phyloP scores from a whole-genome alignment of 2,113 vertebrate genomes.

The Todiramphus saurophagus region DNA sequence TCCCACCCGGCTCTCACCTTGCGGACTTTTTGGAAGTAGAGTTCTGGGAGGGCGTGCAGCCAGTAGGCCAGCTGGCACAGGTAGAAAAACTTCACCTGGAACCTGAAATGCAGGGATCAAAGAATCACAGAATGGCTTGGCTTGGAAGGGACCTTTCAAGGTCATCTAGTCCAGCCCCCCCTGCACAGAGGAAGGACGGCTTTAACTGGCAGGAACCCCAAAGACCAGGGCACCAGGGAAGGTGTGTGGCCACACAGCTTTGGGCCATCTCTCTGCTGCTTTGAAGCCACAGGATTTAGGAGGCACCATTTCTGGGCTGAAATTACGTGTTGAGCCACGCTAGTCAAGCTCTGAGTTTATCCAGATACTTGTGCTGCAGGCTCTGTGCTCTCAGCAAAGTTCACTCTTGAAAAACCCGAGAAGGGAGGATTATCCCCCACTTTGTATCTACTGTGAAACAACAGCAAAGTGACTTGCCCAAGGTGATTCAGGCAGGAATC shows the following conservation, averaged over 20 bases:
- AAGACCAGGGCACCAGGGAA: fast-evolving
- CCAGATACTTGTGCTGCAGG: background rate
- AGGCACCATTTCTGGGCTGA: background rate
- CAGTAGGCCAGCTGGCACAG: conserved; percentile 96
- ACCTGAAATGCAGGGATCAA: conserved; percentile 72
- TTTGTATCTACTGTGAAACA: background rate
- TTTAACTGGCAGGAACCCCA: background rate
- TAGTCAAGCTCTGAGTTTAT: background rate
- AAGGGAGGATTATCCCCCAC: background rate
- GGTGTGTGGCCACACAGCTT: fast-evolving
- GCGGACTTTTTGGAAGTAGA: conserved; percentile 98
- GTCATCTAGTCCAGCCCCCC: background rate
- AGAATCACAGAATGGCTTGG: too few species aligned
- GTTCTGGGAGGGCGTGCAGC: conserved; percentile 93
- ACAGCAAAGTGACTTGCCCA: background rate
- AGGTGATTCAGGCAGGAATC: background rate
- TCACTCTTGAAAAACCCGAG: background rate
- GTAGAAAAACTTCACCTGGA: conserved; percentile 99
- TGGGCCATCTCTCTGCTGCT: background rate
- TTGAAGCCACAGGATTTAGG: background rate
- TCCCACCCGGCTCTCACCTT: conserved; percentile 82
- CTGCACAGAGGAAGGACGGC: too few species aligned
- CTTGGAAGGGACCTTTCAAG: background rate
- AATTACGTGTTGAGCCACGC: background rate
- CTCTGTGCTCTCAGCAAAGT: background rate